Base-by-base conservation (phyloP, 1,140 invertebrate species). In the Antheraea pernyi region DNA sequence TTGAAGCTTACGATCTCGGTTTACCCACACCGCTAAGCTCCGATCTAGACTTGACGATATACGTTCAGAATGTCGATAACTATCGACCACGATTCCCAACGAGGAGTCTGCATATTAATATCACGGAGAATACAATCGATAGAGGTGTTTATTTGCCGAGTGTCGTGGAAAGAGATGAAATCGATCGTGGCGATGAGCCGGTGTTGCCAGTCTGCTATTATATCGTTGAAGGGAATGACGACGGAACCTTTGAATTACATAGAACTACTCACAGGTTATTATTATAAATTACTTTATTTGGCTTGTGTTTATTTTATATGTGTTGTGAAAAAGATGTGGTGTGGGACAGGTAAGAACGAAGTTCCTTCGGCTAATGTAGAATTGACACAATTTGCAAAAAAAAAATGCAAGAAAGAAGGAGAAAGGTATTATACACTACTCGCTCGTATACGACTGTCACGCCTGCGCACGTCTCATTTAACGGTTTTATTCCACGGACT, bases 1-100 rank as follows among this genome's bases (percentile, higher is more conserved):
- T 98, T 9, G 97, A 98, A 93, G 97, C 98, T 0, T 97, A 96
- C 83, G 98, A 98, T 91, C 93, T 98, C 59, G 97, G 97, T 0
- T 91, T 95, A 7, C 97, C 97, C 9, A 97, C 97, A 1, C 95
- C 97, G 0, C 85, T 98, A 0, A 97, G 97, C 66, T 96, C 96
- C 0, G 97, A 98, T 86, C 89, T 98, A 8, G 97, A 98, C 87
- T 86, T 99, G 0, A 97, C 96, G n/a, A 95, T 98, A 76, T 97
- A 98, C 79, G 96, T 98, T 0, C 95, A 96, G 53, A 97, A 98
- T 86, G 96, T 98, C 0, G 97, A 98, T 86, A 97, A 97, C 81
- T 97, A 97, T 81, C 95, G 97, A 76, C 98, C 98, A 0, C 95
- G 97, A 75, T 99, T 99, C 89, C 91, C 96, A 16, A 88, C 96